Conservation (phyloP, 1,140 invertebrate genomes). For the Saxidomus purpurata region DNA sequence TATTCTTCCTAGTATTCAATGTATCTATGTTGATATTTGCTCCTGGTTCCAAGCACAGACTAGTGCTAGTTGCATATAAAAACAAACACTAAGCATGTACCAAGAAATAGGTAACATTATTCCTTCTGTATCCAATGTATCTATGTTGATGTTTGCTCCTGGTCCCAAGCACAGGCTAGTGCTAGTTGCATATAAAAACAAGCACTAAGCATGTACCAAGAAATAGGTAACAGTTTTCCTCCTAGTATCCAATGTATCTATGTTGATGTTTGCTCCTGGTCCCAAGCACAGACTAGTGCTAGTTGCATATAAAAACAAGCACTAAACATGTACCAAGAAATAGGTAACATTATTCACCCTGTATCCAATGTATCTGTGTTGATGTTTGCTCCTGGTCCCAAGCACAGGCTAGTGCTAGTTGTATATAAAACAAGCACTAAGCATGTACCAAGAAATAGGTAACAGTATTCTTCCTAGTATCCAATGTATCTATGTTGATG, state of each 20-base stretch:
- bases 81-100: constrained; percentile 23
- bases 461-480: neutral
- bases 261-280: neutral
- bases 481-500: neutral
- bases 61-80: constrained; percentile 41
- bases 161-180: constrained; percentile 28
- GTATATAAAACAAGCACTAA: constrained; percentile 24
- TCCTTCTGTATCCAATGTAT: neutral
- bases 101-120: neutral
- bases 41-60: constrained; percentile 24
- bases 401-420: constrained; percentile 31
- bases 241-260: neutral
- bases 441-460: constrained; percentile 6
- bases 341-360: neutral
- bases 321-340: constrained; percentile 21
- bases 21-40: neutral
- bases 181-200: constrained; percentile 18
- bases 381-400: neutral
- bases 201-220: constrained; percentile 30
- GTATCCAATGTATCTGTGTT: neutral
- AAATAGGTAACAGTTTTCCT: neutral
- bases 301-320: constrained; percentile 16
- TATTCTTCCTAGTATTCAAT: neutral
- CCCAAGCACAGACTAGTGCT: constrained; percentile 47
- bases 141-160: neutral